Evolutionary conservation across 2,113 vertebrate species (phyloP), one percentile per base, ranked within the genome.

Genomic region (Gnathonemus longibarbis): DNA sequence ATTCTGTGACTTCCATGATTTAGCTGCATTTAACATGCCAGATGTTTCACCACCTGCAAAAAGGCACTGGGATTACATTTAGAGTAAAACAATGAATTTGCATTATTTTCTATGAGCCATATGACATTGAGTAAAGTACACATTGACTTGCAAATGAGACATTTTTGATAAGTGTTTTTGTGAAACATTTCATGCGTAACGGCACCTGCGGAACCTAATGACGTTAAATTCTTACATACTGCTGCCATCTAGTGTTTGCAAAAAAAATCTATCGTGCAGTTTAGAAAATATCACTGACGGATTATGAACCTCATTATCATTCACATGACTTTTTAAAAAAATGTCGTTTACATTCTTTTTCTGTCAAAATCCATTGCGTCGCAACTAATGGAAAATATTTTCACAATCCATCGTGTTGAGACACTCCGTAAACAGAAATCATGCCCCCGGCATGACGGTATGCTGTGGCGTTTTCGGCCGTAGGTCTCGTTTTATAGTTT

Each of bases 241-340:
- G 94, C 93, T 94, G 94, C 95, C 95, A 95, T 91, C 95, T 95
- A 95, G 94, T 95, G 95, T 91, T 90, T 3, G 17, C 17, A 88
- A 49, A 58, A 84, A 58, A 62, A 5, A 19, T 70, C 7, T 42
- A 52, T 53, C 42, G n/a, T 87, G 74, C 31, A 19, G 2, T 5
- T 80, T 19, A 42, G 27, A 42, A 77, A 42, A 77, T 19, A 35
- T 39, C 15, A 39, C 15, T 77, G 74, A 77, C 5, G 13, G 31
- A 77, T 80, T 80, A 80, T 42, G n/a, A 39, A 80, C 10, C 19
- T 19, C 31, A 80, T 31, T 70, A 17, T 80, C 35, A 39, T 80
- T 19, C 31, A 80, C 13, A 21, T 80, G 35, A 74, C 27, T 74
- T 74, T 27, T 74, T 74, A 2, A 31, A n/a, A 62, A 62, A 70